phyloP scores from a whole-genome alignment of 2,113 vertebrate species.

The Phrynocephalus versicolor region DNA sequence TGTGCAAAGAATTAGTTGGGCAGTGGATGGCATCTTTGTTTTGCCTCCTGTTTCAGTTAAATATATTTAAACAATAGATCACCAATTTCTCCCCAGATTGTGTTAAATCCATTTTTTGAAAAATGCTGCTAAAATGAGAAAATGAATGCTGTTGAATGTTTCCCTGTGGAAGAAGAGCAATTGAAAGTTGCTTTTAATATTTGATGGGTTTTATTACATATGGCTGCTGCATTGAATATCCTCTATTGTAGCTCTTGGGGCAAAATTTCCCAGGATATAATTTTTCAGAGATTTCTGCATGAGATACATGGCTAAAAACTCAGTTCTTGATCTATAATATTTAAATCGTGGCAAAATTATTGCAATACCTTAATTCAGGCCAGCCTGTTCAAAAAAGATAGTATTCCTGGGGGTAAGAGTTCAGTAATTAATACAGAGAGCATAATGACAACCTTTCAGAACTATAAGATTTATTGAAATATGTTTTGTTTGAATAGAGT shows the following conservation, averaged over 20 bases:
- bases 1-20: constrained; percentile 34
- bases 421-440: not conserved
- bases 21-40: not conserved
- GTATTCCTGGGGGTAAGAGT: not conserved
- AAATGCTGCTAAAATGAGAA: not conserved
- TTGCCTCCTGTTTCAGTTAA: not conserved
- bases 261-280: not conserved
- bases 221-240: not conserved
- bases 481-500: not conserved
- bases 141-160: not conserved
- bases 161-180: not conserved
- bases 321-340: not conserved
- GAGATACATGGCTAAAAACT: too few relatives aligned
- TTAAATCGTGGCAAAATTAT: not conserved
- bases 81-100: not conserved
- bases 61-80: not conserved
- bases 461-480: not conserved
- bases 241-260: not conserved
- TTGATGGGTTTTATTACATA: not conserved
- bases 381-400: not conserved
- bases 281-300: not conserved
- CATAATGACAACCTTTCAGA: not conserved
- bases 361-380: not conserved
- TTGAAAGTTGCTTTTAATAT: not conserved
- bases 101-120: not conserved